Percentiles rank a stretch among this genome's conserved stretches.
Conservation (phyloP, 2,888 invertebrate genomes). For the Melinaea menophilus region DNA sequence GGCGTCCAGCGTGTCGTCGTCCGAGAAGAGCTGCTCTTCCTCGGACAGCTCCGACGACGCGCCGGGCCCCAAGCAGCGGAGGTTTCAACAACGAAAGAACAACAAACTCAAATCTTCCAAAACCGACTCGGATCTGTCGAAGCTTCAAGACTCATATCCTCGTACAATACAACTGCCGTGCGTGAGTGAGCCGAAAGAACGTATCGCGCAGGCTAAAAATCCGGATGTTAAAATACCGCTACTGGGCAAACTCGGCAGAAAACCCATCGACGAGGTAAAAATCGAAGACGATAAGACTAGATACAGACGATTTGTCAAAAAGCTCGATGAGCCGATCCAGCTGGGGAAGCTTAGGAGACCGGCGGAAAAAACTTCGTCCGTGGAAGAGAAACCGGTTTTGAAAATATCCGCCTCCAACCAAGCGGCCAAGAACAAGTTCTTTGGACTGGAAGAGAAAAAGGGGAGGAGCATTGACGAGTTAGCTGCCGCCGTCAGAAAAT, state of each 20-base stretch:
- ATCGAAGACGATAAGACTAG: slow-evolving; percentile 55
- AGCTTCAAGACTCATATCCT: slow-evolving; percentile 50
- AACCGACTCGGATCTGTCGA: slow-evolving; percentile 68
- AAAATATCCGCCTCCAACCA: slow-evolving; percentile 64
- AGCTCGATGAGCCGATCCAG: slow-evolving; percentile 63
- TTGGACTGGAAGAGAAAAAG: slow-evolving; percentile 61
- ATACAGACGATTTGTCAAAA: slow-evolving; percentile 54
- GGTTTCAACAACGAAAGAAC: slow-evolving; percentile 60
- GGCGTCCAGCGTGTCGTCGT: slow-evolving; percentile 66
- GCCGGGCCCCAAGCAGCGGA: slow-evolving; percentile 56
- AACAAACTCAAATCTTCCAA: slow-evolving; percentile 66
- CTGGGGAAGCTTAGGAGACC: slow-evolving; percentile 62
- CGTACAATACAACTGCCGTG: slow-evolving; percentile 50
- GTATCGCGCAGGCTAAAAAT: slow-evolving; percentile 57
- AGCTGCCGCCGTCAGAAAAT: slow-evolving; percentile 67
- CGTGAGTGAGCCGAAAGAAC: slow-evolving; percentile 49
- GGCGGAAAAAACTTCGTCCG: slow-evolving; percentile 45
- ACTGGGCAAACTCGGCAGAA: slow-evolving; percentile 59
- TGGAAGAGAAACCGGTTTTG: slow-evolving; percentile 51
- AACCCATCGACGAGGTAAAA: slow-evolving; percentile 57
- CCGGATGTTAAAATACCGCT: slow-evolving; percentile 56
- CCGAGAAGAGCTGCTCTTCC: slow-evolving; percentile 71
- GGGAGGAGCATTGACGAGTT: slow-evolving; percentile 65
- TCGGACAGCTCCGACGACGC: slow-evolving; percentile 68
- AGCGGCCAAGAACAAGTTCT: slow-evolving; percentile 69